A percentile compares a stretch with the other conserved stretches of the same genome.
phyloP scores from a whole-genome alignment of 2,888 invertebrate genomes.

The Alloscopus bannaensis region DNA sequence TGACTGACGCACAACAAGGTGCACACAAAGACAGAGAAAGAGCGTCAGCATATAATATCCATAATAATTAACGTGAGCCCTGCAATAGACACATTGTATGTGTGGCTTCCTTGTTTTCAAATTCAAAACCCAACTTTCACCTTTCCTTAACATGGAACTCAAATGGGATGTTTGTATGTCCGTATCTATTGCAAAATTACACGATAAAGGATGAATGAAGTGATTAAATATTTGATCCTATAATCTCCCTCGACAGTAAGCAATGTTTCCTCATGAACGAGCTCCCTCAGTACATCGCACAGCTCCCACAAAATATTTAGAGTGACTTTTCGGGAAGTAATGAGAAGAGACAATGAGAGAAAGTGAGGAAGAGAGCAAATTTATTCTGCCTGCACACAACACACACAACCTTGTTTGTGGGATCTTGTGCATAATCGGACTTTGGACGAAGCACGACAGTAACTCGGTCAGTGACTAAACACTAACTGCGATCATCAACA shows the following conservation, averaged over 20 bases:
- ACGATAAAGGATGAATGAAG: constrained; percentile 40
- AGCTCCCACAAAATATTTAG: too few species aligned
- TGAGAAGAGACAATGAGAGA: not conserved
- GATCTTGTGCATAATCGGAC: too few species aligned
- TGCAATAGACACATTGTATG: not conserved
- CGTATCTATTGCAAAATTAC: constrained; percentile 8
- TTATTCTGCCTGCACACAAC: too few species aligned
- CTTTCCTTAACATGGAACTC: not conserved
- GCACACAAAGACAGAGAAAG: constrained; percentile 9
- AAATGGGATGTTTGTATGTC: too few species aligned
- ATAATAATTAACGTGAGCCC: constrained; percentile 53
- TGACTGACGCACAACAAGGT: not conserved
- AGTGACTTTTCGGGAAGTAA: too few species aligned
- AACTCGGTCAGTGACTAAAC: constrained; percentile 46
- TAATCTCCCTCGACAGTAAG: constrained; percentile 49
- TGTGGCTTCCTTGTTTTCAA: not conserved
- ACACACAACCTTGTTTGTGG: too few species aligned
- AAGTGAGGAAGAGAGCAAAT: not conserved
- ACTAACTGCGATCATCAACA: constrained; percentile 32
- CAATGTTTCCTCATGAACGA: constrained; percentile 35
- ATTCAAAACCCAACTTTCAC: not conserved
- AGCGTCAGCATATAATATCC: constrained; percentile 49
- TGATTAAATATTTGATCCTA: constrained; percentile 63
- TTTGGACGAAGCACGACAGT: constrained; percentile 4
- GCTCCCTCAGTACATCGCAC: not conserved